A percentile compares a stretch with the other conserved stretches of the same genome.
Conservation (phyloP, 2,888 invertebrate species). For the Perizoma affinitatum region DNA sequence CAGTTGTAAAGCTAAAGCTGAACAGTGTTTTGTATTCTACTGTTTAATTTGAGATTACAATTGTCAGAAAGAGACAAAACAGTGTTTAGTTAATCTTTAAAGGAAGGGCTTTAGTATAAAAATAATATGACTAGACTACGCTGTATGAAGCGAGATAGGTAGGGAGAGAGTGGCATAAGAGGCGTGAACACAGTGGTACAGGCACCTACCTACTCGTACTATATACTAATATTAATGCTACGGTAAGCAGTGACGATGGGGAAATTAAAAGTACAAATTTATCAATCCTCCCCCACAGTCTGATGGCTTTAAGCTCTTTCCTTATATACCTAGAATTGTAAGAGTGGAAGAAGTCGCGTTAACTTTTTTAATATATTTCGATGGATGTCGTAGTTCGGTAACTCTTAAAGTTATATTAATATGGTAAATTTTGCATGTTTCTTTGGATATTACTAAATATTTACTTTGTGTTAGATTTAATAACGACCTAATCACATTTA, state of each 20-base stretch:
- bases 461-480: constrained; percentile 35
- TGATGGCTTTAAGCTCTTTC: constrained; percentile 68
- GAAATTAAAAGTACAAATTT: constrained; percentile 80
- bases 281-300: constrained; percentile 67
- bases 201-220: no score
- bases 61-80: no score
- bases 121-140: no score
- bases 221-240: constrained; percentile 50
- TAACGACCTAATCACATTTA: constrained; percentile 53
- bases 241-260: constrained; percentile 59
- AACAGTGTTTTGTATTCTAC: no score
- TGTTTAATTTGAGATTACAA: no score
- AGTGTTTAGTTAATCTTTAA: no score
- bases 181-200: no score
- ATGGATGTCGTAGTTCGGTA: constrained; percentile 70
- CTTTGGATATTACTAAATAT: constrained; percentile 41
- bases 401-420: constrained; percentile 42
- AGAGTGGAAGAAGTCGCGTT: constrained; percentile 66
- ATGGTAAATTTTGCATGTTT: constrained; percentile 47
- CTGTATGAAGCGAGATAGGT: no score
- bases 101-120: no score
- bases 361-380: constrained; percentile 60
- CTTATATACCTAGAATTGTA: constrained; percentile 67
- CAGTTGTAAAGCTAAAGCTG: no score
- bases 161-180: no score